Percentiles rank a stretch among this genome's conserved stretches.
These are phyloP conservation scores for Gymnopithys bicolor DNA, from an alignment of 2,797 vertebrate species.

Conservation along the genomic window DNA sequence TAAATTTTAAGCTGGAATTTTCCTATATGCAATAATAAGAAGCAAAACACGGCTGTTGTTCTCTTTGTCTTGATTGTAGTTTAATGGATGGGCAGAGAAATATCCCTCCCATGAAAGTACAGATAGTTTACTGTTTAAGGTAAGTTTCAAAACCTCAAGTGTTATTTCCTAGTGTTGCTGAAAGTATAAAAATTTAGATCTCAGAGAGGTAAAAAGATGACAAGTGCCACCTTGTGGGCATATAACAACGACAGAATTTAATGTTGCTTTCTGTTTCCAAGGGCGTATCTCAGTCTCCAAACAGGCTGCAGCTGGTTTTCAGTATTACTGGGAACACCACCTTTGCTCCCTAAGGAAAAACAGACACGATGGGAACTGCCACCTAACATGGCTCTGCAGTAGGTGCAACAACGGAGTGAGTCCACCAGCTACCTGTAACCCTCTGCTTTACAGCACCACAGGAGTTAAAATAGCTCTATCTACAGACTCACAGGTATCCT, in stretches of 20 bases:
- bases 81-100: not conserved
- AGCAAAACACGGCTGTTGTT: not conserved
- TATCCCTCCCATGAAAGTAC: not conserved
- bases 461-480: not conserved
- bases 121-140: not conserved
- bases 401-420: not conserved
- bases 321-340: not conserved
- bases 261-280: not conserved
- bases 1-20: not conserved
- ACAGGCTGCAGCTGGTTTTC: not conserved
- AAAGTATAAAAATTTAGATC: not conserved
- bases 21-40: not conserved
- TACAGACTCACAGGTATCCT: not conserved
- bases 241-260: not conserved
- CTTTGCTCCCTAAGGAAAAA: not conserved
- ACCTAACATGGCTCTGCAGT: not conserved
- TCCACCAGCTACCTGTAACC: not conserved
- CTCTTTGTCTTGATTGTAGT: not conserved
- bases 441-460: not conserved
- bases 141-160: not conserved
- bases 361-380: not conserved
- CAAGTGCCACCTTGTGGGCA: conserved; percentile 81
- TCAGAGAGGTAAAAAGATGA: conserved; percentile 58
- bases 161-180: not conserved
- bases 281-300: not conserved